These are phyloP conservation scores for Sebastes glaucus DNA, from an alignment of 2,797 vertebrate genomes.

Conservation along the genomic window DNA sequence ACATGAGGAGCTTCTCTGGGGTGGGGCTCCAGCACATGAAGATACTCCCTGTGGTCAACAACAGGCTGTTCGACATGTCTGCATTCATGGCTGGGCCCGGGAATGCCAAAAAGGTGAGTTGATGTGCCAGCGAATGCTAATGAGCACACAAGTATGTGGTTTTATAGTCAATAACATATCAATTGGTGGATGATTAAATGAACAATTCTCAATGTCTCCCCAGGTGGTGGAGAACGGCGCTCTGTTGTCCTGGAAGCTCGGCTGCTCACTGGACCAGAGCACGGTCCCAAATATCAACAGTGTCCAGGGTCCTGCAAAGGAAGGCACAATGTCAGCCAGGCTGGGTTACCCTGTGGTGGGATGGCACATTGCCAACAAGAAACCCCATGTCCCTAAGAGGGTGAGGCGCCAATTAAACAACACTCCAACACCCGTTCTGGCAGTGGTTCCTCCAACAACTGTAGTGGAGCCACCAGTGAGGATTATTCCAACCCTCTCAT, in stretches of 20 bases:
- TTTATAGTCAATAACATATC: not conserved
- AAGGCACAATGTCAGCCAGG: slow-evolving; percentile 93
- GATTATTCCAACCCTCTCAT: slow-evolving; percentile 93
- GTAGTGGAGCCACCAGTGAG: slow-evolving; percentile 88
- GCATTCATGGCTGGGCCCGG: slow-evolving; percentile 99
- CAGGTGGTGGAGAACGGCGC: slow-evolving; percentile 94
- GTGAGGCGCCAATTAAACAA: slow-evolving; percentile 92
- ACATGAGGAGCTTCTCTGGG: slow-evolving; percentile 92
- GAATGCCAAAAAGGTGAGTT: slow-evolving; percentile 94
- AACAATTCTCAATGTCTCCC: not conserved
- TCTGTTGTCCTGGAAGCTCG: slow-evolving; percentile 95
- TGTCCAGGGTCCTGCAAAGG: slow-evolving; percentile 92
- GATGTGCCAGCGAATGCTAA: not conserved
- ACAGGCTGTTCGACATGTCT: slow-evolving; percentile 97
- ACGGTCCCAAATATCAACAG: slow-evolving; percentile 91
- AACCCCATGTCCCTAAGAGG: slow-evolving; percentile 91
- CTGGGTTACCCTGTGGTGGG: slow-evolving; percentile 97
- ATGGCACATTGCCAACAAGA: slow-evolving; percentile 99
- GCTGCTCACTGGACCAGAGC: slow-evolving; percentile 93
- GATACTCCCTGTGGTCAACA: slow-evolving; percentile 96
- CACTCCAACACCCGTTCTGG: slow-evolving; percentile 87
- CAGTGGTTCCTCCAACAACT: slow-evolving; percentile 88
- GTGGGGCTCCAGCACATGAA: slow-evolving; percentile 92
- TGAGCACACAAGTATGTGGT: not conserved
- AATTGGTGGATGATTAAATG: not conserved